phyloP scores from a whole-genome alignment of 2,797 vertebrate genomes.

The Avahi laniger region DNA sequence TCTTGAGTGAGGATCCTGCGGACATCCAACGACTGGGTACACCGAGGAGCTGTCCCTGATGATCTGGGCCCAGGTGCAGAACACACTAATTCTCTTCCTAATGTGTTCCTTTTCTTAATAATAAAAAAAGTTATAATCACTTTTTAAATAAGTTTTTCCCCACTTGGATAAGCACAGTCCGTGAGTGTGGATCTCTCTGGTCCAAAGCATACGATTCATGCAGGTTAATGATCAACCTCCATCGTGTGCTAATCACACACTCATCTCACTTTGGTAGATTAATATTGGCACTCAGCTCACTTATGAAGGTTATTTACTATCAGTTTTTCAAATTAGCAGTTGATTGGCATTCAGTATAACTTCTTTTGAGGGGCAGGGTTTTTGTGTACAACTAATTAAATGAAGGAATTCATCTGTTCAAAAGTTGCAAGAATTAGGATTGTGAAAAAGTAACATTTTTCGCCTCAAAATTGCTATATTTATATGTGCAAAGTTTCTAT shows the following conservation, averaged over 20 bases:
- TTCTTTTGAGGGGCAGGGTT: conserved; percentile 49
- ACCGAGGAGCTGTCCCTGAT: background rate
- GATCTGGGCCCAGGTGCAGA: conserved; percentile 53
- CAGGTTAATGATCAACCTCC: conserved; percentile 30
- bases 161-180: conserved; percentile 35
- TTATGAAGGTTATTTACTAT: conserved; percentile 63
- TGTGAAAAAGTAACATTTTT: conserved; percentile 68
- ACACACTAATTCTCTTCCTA: conserved; percentile 44
- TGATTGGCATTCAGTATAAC: conserved; percentile 59
- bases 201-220: background rate
- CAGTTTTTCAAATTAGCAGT: conserved; percentile 67
- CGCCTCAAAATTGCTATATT: conserved; percentile 73
- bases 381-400: conserved; percentile 33
- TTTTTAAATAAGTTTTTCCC: conserved; percentile 65
- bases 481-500: conserved; percentile 80
- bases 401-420: conserved; percentile 51
- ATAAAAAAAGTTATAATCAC: conserved; percentile 66
- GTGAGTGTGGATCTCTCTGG: background rate
- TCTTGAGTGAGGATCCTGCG: background rate
- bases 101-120: conserved; percentile 55
- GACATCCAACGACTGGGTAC: background rate
- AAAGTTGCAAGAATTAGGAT: conserved; percentile 69
- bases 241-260: conserved; percentile 42
- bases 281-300: conserved; percentile 52
- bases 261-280: conserved; percentile 46